Evolutionary conservation across 2,888 invertebrate species (phyloP), one percentile per base, ranked within the genome.

Genomic region (Troides oblongomaculatus): DNA sequence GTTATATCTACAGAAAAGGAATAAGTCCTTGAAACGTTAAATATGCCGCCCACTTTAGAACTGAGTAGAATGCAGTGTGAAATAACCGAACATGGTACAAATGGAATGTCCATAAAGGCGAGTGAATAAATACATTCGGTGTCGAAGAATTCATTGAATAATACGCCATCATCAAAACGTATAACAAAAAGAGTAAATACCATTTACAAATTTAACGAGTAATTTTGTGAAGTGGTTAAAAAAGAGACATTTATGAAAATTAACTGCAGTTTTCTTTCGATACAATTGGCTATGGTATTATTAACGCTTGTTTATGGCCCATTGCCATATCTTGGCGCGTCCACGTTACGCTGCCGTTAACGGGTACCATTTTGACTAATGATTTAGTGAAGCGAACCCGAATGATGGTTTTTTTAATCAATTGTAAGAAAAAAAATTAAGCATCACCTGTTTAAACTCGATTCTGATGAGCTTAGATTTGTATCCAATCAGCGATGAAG

Each of bases 351-450:
- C 73, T 72, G 63, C 67, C 77, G 64, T 56, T 39, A 21, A 46
- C 63, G 66, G 67, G 50, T 73, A 73, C 72, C 75, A 76, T 80
- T 83, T 83, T 85, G 85, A 86, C 85, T 83, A 81, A 86, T 85
- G 84, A 84, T 85, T 85, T 82, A 84, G 77, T 81, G 81, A 77
- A 79, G 77, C 75, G 72, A 79, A 75, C 79, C 76, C 74, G 81
- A 81, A 72, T 76, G 74, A 50, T 39, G 72, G 77, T 78, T 80
- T 81, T 79, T 79, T 77, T 72, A 75, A 77, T 71, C 72, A 71
- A 72, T 39, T 39, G 39, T 10, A 64, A 70, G 73, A 71, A 74
- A 76, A 76, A 46, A 73, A 71, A 72, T 73, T 73, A 71, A 70
- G 70, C 72, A 74, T 81, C 84, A 83, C 83, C 84, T 84, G 84